phyloP scores from a whole-genome alignment of 2,888 invertebrate genomes.

The Scrobipalpa atriplicella region DNA sequence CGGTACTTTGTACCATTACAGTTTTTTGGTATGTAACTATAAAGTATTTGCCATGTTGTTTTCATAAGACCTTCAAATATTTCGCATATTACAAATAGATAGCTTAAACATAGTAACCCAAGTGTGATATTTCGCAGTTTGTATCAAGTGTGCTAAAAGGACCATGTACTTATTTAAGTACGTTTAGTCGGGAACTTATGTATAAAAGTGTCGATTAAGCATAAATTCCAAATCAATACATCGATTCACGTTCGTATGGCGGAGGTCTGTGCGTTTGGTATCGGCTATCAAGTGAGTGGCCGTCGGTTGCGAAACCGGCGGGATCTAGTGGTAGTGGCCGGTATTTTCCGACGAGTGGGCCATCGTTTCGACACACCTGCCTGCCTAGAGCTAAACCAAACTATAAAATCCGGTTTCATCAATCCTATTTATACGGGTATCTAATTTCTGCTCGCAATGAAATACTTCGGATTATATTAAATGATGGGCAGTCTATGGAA shows the following conservation, averaged over 20 bases:
- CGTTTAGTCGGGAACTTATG: neutral
- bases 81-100: neutral
- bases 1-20: too few relatives aligned
- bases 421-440: slow-evolving; percentile 1
- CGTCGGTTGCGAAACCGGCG: slow-evolving; percentile 65
- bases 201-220: neutral
- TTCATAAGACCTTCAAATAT: too few relatives aligned
- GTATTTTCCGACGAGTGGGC: slow-evolving; percentile 71
- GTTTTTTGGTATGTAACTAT: too few relatives aligned
- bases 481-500: neutral
- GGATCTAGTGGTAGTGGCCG: slow-evolving; percentile 69
- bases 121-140: neutral
- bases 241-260: slow-evolving; percentile 57
- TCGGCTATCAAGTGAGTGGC: slow-evolving; percentile 62
- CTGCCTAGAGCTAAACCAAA: slow-evolving; percentile 50
- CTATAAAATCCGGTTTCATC: slow-evolving; percentile 55
- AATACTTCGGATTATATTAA: neutral
- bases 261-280: slow-evolving; percentile 64
- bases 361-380: slow-evolving; percentile 75
- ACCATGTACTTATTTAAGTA: neutral
- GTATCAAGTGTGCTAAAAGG: neutral
- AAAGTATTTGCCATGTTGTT: too few relatives aligned
- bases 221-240: slow-evolving; percentile 43
- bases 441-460: slow-evolving; percentile 14
- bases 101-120: neutral